A percentile compares a stretch with the other conserved stretches of the same genome.
These are phyloP conservation scores for Hexactinellida sp. DNA, from an alignment of 37 sponge, comb jelly and placozoan genomes.

Conservation along the genomic window DNA sequence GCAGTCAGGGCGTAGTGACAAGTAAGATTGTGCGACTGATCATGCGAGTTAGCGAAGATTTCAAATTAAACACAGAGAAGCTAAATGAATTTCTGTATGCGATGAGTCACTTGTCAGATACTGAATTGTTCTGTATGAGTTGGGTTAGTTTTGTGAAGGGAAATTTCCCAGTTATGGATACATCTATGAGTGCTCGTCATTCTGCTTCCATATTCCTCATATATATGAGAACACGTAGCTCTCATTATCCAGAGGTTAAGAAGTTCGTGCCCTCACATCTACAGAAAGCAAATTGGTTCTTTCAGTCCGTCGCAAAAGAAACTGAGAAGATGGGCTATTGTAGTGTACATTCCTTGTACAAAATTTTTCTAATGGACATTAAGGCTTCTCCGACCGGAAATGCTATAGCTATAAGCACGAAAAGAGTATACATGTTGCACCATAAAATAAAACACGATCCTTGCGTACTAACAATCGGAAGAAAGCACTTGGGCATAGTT, in stretches of 20 bases:
- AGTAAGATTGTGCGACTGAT: background rate
- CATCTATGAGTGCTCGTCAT: background rate
- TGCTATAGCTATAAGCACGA: background rate
- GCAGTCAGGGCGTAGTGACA: background rate
- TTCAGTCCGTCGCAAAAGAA: background rate
- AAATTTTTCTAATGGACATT: background rate
- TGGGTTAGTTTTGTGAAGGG: slow-evolving; percentile 5
- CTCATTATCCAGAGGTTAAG: background rate
- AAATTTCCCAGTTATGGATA: background rate
- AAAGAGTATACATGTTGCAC: background rate
- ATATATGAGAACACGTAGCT: background rate
- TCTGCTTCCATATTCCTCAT: background rate
- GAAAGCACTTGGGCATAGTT: background rate
- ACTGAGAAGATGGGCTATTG: background rate
- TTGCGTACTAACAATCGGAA: background rate
- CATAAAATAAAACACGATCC: background rate
- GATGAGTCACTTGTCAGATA: background rate
- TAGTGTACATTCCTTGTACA: background rate
- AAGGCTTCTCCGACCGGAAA: background rate
- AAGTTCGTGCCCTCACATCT: background rate
- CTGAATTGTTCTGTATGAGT: background rate
- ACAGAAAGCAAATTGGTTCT: background rate
- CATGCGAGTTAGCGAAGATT: background rate
- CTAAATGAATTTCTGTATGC: background rate
- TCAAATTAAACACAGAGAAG: background rate